phyloP scores from a whole-genome alignment of 2,797 vertebrate species.

The Poecile montanus region DNA sequence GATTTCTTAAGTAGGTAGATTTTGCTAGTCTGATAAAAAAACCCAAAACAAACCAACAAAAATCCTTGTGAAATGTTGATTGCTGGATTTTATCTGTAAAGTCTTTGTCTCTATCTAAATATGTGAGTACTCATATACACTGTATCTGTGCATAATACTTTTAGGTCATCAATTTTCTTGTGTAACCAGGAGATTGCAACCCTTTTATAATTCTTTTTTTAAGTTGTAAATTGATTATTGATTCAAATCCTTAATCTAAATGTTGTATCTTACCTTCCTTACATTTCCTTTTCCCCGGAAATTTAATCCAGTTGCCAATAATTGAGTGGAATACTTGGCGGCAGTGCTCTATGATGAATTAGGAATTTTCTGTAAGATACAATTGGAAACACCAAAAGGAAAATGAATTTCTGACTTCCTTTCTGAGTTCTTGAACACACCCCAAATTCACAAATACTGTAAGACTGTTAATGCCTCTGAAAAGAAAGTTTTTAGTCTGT shows the following conservation, averaged over 20 bases:
- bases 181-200: background rate
- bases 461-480: background rate
- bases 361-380: background rate
- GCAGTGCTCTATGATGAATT: background rate
- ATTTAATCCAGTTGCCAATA: background rate
- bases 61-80: background rate
- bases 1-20: background rate
- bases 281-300: background rate
- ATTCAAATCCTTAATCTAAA: background rate
- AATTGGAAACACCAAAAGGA: background rate
- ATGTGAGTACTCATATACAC: background rate
- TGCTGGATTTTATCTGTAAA: background rate
- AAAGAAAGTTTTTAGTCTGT: background rate
- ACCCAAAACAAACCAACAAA: background rate
- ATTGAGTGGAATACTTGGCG: background rate
- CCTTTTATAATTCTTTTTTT: background rate
- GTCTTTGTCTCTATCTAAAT: background rate
- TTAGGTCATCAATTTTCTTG: background rate
- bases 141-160: background rate
- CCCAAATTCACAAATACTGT: background rate
- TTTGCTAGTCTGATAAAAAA: background rate
- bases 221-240: background rate
- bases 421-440: background rate
- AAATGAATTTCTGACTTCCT: background rate
- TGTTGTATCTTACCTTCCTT: background rate